Percentiles rank a stretch among this genome's conserved stretches.
These are phyloP conservation scores for Porites australiensis DNA, from an alignment of 64 coral and sea anemone species.

Conservation along the genomic window DNA sequence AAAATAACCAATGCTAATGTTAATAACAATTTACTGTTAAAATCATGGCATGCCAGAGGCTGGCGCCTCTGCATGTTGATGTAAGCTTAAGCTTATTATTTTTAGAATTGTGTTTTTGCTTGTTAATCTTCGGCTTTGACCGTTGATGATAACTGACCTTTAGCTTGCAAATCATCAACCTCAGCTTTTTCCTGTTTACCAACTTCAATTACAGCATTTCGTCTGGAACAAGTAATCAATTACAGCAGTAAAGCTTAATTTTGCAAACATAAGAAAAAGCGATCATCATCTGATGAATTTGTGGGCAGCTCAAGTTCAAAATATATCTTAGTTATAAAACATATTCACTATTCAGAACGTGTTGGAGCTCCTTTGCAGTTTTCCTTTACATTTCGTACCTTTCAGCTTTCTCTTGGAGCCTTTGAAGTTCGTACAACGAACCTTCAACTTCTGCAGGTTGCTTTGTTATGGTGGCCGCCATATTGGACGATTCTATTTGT, in stretches of 20 bases:
- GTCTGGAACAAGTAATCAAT: not conserved
- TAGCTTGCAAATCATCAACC: not conserved
- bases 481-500: not conserved
- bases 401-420: slow-evolving; percentile 37
- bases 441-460: not conserved
- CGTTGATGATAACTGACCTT: not conserved
- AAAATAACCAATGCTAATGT: no score
- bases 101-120: no score
- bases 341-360: no score
- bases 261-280: no score
- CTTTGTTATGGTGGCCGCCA: not conserved
- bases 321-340: no score
- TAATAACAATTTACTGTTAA: no score
- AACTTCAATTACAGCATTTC: not conserved
- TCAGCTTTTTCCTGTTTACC: slow-evolving; percentile 1
- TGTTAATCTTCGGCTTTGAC: no score
- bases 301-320: not conserved
- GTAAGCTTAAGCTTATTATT: no score
- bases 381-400: not conserved
- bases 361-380: not conserved
- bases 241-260: not conserved
- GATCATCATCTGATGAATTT: not conserved
- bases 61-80: no score
- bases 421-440: not conserved
- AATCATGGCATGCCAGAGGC: no score